Evolutionary conservation across 2,888 invertebrate genomes (phyloP).

Genomic region (Noctua comes): DNA sequence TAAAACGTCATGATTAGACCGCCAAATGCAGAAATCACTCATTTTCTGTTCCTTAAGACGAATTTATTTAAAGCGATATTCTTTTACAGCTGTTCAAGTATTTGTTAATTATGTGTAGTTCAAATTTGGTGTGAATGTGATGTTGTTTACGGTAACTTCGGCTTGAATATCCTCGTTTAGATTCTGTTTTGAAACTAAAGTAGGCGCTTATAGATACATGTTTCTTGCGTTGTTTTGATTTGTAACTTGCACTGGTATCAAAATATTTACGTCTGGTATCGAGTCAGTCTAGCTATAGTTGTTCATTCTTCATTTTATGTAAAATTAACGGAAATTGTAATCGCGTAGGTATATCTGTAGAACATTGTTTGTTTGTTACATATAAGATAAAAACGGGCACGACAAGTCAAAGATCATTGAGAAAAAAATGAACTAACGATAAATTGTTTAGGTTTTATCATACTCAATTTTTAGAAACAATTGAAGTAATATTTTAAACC

Average conservation of each 20-base stretch:
- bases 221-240: conserved; percentile 37
- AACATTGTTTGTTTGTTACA: neutral
- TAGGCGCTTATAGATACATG: neutral
- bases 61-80: too few relatives aligned
- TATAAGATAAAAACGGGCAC: conserved; percentile 21
- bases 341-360: neutral
- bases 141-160: conserved; percentile 24
- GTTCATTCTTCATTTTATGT: neutral
- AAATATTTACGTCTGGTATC: conserved; percentile 51
- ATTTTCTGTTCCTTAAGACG: conserved; percentile 10
- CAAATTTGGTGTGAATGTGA: neutral
- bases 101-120: neutral
- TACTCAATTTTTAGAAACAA: neutral
- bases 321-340: conserved; percentile 13
- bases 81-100: conserved; percentile 32
- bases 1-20: conserved; percentile 34
- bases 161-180: neutral
- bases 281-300: conserved; percentile 1
- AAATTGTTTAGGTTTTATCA: neutral
- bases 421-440: neutral
- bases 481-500: too few relatives aligned
- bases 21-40: conserved; percentile 37
- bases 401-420: conserved; percentile 9
- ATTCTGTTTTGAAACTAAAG: neutral
- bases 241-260: conserved; percentile 24